A percentile compares a stretch with the other conserved stretches of the same genome.
phyloP scores from a whole-genome alignment of 1,140 invertebrate species.

The Forficula auricularia region DNA sequence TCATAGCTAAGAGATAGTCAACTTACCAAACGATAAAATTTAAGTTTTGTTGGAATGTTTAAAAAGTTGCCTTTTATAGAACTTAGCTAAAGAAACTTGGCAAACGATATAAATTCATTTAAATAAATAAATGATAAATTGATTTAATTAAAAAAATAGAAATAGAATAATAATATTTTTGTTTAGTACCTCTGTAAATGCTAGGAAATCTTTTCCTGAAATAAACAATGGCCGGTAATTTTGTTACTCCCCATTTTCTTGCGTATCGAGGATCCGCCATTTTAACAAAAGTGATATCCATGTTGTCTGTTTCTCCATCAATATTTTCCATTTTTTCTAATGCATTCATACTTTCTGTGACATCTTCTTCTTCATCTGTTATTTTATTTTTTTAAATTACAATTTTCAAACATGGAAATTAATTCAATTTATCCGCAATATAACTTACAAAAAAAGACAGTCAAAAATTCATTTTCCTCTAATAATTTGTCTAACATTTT shows the following conservation, averaged over 20 bases:
- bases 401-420: not conserved
- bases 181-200: constrained; percentile 85
- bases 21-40: too few species aligned
- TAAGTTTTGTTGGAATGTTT: too few species aligned
- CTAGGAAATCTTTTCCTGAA: constrained; percentile 86
- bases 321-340: constrained; percentile 76
- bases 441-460: constrained; percentile 86
- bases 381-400: constrained; percentile 4
- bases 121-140: too few species aligned
- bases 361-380: constrained; percentile 59
- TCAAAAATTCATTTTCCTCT: constrained; percentile 84
- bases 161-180: too few species aligned
- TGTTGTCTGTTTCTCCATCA: constrained; percentile 80
- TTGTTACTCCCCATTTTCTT: constrained; percentile 86
- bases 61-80: too few species aligned
- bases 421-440: not conserved
- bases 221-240: constrained; percentile 78
- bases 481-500: constrained; percentile 88
- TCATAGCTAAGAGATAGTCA: too few species aligned
- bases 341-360: constrained; percentile 57
- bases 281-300: constrained; percentile 89
- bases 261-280: constrained; percentile 83
- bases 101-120: too few species aligned
- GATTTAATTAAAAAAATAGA: too few species aligned
- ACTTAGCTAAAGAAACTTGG: too few species aligned